Evolutionary conservation across 2,797 vertebrate species (phyloP).

Genomic region (Pipistrellus pipistrellus): DNA sequence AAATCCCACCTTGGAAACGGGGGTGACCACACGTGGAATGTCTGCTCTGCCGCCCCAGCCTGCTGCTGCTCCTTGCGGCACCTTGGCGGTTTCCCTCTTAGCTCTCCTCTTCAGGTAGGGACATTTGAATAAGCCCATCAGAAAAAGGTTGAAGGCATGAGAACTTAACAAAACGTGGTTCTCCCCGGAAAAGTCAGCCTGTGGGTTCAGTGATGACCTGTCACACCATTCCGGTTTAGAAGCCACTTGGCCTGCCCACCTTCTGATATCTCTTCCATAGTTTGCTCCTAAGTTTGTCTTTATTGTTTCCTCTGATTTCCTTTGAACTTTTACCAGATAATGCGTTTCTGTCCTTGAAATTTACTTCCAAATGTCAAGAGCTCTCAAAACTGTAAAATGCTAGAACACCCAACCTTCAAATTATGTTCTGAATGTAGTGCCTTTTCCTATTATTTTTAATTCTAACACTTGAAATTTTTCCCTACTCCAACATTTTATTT

Average conservation of each 20-base stretch:
- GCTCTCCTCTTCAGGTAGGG: background rate
- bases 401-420: background rate
- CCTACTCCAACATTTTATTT: background rate
- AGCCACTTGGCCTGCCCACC: too few species aligned
- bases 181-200: background rate
- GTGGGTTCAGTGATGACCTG: background rate
- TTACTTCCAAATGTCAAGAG: conserved; percentile 8
- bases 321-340: background rate
- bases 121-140: background rate
- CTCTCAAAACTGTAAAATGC: background rate
- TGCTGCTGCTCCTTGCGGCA: background rate
- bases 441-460: background rate
- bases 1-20: background rate
- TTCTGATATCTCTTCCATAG: background rate
- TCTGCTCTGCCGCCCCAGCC: background rate
- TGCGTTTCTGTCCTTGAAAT: background rate
- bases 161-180: background rate
- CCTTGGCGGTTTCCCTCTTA: background rate
- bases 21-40: background rate
- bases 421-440: background rate
- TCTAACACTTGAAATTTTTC: background rate
- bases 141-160: background rate
- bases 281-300: background rate
- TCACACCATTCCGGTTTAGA: background rate
- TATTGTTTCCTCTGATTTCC: background rate